Conservation (phyloP, 1,140 invertebrate genomes). For the Tetragonula clypearis region DNA sequence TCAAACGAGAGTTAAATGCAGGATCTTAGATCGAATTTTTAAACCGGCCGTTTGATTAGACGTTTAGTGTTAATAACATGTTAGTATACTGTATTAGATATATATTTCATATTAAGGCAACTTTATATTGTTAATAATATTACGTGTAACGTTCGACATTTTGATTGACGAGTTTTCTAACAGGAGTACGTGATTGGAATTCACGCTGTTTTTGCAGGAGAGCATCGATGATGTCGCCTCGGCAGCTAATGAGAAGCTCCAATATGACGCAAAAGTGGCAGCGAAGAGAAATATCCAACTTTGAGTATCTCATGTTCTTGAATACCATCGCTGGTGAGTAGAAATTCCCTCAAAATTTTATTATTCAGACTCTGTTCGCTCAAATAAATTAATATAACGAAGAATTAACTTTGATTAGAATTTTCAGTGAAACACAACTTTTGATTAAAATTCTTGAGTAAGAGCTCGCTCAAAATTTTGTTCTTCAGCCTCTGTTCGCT, state of each 20-base stretch:
- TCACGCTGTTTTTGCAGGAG: slow-evolving; percentile 85
- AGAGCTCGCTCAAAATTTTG: background rate
- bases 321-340: slow-evolving; percentile 98
- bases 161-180: background rate
- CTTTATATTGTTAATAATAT: background rate
- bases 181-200: too few relatives aligned
- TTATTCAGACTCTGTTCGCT: background rate
- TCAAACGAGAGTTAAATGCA: too few relatives aligned
- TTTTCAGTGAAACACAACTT: too few relatives aligned
- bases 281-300: slow-evolving; percentile 98
- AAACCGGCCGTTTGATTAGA: too few relatives aligned
- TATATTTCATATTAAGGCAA: too few relatives aligned
- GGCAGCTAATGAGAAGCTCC: slow-evolving; percentile 98
- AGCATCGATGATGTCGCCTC: slow-evolving; percentile 98
- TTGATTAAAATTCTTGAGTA: slow-evolving; percentile 79
- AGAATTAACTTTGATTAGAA: too few relatives aligned
- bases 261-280: slow-evolving; percentile 99
- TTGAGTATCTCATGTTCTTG: slow-evolving; percentile 99
- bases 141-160: background rate
- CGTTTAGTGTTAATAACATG: too few relatives aligned
- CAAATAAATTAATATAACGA: background rate
- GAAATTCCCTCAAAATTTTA: background rate
- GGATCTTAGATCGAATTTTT: too few relatives aligned
- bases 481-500: background rate
- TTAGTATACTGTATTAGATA: too few relatives aligned